Base-by-base conservation (phyloP, 2,113 vertebrate species). In the Callionymus lyra region DNA sequence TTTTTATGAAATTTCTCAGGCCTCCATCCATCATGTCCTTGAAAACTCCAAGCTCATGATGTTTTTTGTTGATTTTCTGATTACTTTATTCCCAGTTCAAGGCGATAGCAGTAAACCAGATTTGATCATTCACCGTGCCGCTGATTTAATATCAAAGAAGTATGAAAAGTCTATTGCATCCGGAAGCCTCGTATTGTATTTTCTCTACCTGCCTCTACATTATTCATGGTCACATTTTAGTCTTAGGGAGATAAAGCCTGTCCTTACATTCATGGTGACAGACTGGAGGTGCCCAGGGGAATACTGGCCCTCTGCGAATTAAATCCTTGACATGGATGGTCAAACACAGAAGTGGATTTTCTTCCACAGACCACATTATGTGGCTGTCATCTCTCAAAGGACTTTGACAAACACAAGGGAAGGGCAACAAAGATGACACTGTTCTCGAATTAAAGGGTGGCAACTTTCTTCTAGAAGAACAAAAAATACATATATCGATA, bases 281-380 rank as follows among this genome's bases (percentile, higher is more conserved):
- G 60, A 31, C 39, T 6, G 44, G 47, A 53, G 27, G 37, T 43
- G 40, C 55, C 61, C 54, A 19, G 47, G 49, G 51, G 59, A 61
- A 43, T 70, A 53, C 21, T 34, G 58, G 18, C 43, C 65, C 60
- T 57, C 37, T 60, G 58, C 58, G 75, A 65, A 72, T 73, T 75
- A 75, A 65, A 59, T 58, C 44, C 41, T 65, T 64, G 73, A 69
- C 69, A 79, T 58, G 75, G 57, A 62, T 77, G 73, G 67, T 31
- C 60, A 67, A 72, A 74, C 64, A 59, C 44, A 60, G 36, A 61
- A 57, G 57, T 70, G 65, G 43, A 70, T 70, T 72, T 65, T 49
- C 40, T 19, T 39, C 32, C 52, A 42, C 55, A 66, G 52, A 66
- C 58, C 42, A 14, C 16, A 61, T 21, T 38, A 27, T 27, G 21